Base-by-base conservation (phyloP, 2,113 vertebrate species). In the Gambusia holbrooki region DNA sequence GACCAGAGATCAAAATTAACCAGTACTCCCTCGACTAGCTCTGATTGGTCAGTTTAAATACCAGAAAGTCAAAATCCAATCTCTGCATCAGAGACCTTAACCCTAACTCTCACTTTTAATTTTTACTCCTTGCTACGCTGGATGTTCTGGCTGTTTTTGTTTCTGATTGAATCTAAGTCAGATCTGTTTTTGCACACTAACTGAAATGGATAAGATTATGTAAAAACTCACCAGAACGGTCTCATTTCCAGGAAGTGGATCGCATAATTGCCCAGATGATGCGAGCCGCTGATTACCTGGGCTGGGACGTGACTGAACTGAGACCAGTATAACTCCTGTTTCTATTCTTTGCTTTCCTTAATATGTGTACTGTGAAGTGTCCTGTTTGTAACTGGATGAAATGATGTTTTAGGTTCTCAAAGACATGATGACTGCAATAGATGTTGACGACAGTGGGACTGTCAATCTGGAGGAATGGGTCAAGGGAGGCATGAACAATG, bases 191-290 rank as follows among this genome's bases (percentile, higher is more conserved):
- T 72, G 32, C 1, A 0, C 22, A 27, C n/a, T 69, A 19, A 60
- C 67, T n/a, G 25, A 42, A n/a, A 74, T 30, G 28, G 65, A 69
- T 35, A 74, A 15, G 32, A 73, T 62, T 25, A 29, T 40, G 37
- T 37, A 45, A 13, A 62, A 25, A 51, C 27, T n/a, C 25, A 45
- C 27, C n/a, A 19, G 62, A 66, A 65, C 11, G 7, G 54, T 84
- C 25, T 81, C 32, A 75, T 42, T n/a, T 70, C 68, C 79, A 97
- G 97, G 97, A 98, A 91, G 96, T 98, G 84, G 96, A 98, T 81
- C 96, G 95, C 70, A 97, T 98, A 69, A 96, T 98, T 88, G 93
- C 92, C 11, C 97, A 98, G 91, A 98, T 98, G 97, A 97, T 97
- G 95, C 93, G 96, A 4, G 96, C 97, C n/a, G 97, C 96, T 29